phyloP scores from a whole-genome alignment of 37 sponge, comb jelly and placozoan genomes.

The Lycopodina hypogea region DNA sequence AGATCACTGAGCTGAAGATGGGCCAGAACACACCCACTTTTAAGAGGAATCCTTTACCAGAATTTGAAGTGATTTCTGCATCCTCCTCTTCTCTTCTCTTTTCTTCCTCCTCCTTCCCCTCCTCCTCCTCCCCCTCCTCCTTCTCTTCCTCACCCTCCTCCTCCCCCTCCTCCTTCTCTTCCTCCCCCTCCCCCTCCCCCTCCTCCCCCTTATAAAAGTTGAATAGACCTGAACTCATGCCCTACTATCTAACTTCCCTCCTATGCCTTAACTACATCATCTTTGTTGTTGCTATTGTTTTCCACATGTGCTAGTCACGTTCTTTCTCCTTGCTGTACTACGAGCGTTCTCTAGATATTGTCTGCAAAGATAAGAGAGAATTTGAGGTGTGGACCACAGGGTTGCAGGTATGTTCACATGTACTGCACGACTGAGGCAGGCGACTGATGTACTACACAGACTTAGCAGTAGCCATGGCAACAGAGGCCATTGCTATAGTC shows the following conservation, averaged over 20 bases:
- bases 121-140: conserved; percentile 1
- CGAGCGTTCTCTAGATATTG: conserved; percentile 73
- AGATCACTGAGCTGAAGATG: conserved; percentile 66
- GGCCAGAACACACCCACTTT: conserved; percentile 83
- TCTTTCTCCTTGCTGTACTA: conserved; percentile 83
- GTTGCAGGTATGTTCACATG: conserved; percentile 46
- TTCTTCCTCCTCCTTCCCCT: neutral
- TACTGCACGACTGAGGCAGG: too few species aligned
- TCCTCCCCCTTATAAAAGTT: too few species aligned
- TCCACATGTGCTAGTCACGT: conserved; percentile 26
- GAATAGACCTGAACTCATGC: too few species aligned
- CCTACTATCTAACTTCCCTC: neutral
- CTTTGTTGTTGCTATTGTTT: neutral
- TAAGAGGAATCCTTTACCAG: conserved; percentile 75
- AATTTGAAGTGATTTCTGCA: conserved; percentile 60
- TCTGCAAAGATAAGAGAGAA: conserved; percentile 81
- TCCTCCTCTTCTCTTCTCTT: neutral
- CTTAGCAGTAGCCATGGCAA: too few species aligned
- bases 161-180: conserved; percentile 2
- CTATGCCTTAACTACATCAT: neutral
- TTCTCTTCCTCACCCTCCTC: neutral
- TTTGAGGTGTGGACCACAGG: conserved; percentile 80
- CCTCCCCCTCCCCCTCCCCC: neutral
- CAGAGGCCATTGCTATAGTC: too few species aligned
- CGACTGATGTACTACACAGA: too few species aligned